Conservation (phyloP, 2,888 invertebrate genomes). For the Hyposoter didymator region DNA sequence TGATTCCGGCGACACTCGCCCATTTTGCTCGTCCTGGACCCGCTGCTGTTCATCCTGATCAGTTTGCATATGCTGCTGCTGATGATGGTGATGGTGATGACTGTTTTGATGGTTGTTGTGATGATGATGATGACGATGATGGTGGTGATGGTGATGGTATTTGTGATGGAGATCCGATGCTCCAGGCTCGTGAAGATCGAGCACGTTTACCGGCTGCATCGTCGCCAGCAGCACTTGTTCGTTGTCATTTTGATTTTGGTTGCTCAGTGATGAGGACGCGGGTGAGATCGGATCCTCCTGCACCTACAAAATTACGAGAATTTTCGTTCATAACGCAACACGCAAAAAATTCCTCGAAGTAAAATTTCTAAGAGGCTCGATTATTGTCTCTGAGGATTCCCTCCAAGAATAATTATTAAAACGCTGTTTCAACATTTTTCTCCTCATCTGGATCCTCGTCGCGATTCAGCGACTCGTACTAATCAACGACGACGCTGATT, state of each 20-base stretch:
- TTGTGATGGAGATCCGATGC: conserved; percentile 87
- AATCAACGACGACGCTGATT: conserved; percentile 32
- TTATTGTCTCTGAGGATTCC: neutral
- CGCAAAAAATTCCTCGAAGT: neutral
- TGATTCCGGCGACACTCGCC: conserved; percentile 82
- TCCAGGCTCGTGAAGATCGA: conserved; percentile 88
- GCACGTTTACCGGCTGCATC: conserved; percentile 94
- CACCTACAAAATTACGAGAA: conserved; percentile 72
- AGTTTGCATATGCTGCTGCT: conserved; percentile 84
- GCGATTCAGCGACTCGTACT: conserved; percentile 26
- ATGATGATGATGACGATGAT: conserved; percentile 86
- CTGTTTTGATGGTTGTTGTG: conserved; percentile 85
- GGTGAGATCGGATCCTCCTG: conserved; percentile 82
- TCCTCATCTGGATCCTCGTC: neutral
- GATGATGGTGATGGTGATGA: conserved; percentile 81
- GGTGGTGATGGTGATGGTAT: conserved; percentile 86
- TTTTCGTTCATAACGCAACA: neutral
- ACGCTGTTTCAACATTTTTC: neutral
- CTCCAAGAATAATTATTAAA: neutral
- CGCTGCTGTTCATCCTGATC: conserved; percentile 81
- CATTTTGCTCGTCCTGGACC: conserved; percentile 84
- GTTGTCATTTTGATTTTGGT: conserved; percentile 82
- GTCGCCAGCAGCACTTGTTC: conserved; percentile 88
- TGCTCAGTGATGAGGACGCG: conserved; percentile 82
- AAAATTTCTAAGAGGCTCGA: too few relatives aligned